Percentiles rank a stretch among this genome's conserved stretches.
Evolutionary conservation across 2,888 invertebrate genomes (phyloP).

Genomic region (Mythimna ferrago): DNA sequence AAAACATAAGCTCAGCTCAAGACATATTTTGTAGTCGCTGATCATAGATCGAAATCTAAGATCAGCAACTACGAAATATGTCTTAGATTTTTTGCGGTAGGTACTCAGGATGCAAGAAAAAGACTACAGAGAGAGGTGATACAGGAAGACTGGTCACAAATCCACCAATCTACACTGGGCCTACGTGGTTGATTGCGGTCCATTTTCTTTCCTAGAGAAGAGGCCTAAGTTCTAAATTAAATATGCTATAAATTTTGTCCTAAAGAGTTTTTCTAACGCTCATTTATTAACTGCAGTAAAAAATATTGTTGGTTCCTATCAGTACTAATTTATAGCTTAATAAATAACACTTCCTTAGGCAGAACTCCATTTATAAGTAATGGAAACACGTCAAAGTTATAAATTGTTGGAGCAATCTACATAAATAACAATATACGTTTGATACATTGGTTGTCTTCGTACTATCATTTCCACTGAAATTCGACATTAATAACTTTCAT

Average conservation of each 20-base stretch:
- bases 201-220: too few species aligned
- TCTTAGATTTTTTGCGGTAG: neutral
- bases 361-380: slow-evolving; percentile 7
- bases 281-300: neutral
- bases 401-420: slow-evolving; percentile 13
- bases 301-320: neutral
- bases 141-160: too few species aligned
- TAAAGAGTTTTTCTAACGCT: neutral
- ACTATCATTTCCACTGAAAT: neutral
- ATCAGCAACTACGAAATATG: neutral
- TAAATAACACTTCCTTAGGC: slow-evolving; percentile 4
- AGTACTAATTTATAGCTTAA: neutral
- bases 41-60: neutral
- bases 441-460: slow-evolving; percentile 13
- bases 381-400: slow-evolving; percentile 2
- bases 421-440: slow-evolving; percentile 27
- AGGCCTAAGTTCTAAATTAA: too few species aligned
- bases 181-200: too few species aligned
- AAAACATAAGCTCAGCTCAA: too few species aligned
- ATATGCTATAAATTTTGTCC: neutral
- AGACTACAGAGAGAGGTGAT: too few species aligned
- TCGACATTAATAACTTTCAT: neutral
- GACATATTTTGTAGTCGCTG: too few species aligned
- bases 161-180: too few species aligned
- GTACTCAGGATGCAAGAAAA: too few species aligned